phyloP scores from a whole-genome alignment of 2,113 vertebrate genomes.

The Etheostoma spectabile region DNA sequence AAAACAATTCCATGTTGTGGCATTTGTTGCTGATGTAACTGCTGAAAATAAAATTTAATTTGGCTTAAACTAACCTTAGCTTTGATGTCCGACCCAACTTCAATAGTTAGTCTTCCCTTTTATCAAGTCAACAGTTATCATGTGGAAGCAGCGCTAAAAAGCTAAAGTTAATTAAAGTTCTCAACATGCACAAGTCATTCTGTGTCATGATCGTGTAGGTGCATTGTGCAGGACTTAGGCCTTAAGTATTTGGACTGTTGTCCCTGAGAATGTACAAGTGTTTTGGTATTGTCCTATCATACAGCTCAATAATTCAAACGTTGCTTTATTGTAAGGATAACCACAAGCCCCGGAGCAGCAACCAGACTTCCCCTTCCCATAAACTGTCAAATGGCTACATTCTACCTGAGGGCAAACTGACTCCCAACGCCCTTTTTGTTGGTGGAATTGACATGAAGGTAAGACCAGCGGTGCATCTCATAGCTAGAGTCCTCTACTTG shows the following conservation, averaged over 20 bases:
- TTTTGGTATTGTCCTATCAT: background rate
- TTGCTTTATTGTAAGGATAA: slow-evolving; percentile 51
- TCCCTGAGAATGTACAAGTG: background rate
- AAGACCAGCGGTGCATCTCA: slow-evolving; percentile 29
- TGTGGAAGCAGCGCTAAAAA: too few species aligned
- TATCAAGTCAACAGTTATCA: too few species aligned
- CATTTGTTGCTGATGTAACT: background rate
- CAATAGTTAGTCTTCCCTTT: too few species aligned
- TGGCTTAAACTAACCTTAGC: background rate
- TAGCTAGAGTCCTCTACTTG: too few species aligned
- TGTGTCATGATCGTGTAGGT: background rate
- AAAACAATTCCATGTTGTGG: too few species aligned
- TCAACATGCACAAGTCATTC: too few species aligned
- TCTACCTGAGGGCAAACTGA: slow-evolving; percentile 93
- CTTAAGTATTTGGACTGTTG: background rate
- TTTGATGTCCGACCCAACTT: too few species aligned
- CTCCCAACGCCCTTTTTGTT: slow-evolving; percentile 96
- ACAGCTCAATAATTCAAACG: background rate
- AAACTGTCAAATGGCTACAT: slow-evolving; percentile 91
- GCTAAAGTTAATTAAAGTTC: too few species aligned
- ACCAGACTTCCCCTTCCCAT: slow-evolving; percentile 70
- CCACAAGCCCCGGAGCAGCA: slow-evolving; percentile 50
- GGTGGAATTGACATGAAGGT: slow-evolving; percentile 96
- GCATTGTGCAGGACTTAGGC: background rate
- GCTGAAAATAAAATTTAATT: background rate